Conservation (phyloP, 2,888 invertebrate species). For the Liodrosophila aerea region DNA sequence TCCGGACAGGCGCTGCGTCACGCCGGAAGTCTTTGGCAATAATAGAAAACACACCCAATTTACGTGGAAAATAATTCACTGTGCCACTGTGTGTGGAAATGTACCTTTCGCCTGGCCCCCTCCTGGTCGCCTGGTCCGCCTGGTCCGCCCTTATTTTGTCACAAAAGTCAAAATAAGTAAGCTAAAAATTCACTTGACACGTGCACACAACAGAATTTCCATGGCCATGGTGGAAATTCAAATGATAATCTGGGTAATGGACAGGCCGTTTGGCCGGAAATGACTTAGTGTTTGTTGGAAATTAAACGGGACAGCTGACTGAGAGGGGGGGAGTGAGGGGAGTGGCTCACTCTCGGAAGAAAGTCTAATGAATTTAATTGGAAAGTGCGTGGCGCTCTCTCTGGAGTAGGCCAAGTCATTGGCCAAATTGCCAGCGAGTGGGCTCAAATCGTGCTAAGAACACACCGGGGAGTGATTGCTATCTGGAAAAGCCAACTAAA, state of each 20-base stretch:
- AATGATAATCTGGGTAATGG: conserved; percentile 74
- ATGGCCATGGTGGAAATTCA: conserved; percentile 56
- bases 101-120: conserved; percentile 51
- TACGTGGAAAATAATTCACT: conserved; percentile 67
- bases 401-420: conserved; percentile 52
- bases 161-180: conserved; percentile 56
- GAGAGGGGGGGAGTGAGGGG: background rate
- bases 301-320: conserved; percentile 53
- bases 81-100: conserved; percentile 47
- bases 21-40: conserved; percentile 75
- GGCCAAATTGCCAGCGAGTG: conserved; percentile 51
- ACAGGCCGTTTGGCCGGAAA: conserved; percentile 67
- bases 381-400: conserved; percentile 54
- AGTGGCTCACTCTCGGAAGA: conserved; percentile 48
- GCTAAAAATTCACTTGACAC: conserved; percentile 42
- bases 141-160: conserved; percentile 65
- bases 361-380: conserved; percentile 74
- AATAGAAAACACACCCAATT: conserved; percentile 76
- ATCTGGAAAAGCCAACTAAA: conserved; percentile 27
- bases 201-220: conserved; percentile 44
- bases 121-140: too few relatives aligned
- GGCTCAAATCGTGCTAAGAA: conserved; percentile 47
- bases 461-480: conserved; percentile 40
- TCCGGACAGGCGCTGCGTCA: conserved; percentile 62
- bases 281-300: conserved; percentile 73